These are phyloP conservation scores for Yponomeuta sedellus DNA, from an alignment of 2,888 invertebrate genomes.

Conservation along the genomic window DNA sequence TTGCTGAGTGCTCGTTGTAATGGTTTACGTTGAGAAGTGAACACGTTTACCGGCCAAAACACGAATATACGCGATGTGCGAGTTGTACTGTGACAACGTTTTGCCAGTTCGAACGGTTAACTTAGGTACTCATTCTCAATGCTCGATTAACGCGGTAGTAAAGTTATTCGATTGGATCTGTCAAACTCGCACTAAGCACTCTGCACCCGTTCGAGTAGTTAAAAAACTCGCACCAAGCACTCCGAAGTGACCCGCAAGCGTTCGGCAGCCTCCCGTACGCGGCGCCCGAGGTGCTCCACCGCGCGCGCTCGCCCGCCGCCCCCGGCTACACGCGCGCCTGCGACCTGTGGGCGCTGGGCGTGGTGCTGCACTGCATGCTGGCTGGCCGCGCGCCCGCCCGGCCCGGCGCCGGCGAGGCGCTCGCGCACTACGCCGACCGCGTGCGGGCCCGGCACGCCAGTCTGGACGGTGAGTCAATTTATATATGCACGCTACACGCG, in stretches of 20 bases:
- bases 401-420: conserved; percentile 80
- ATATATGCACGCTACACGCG: not conserved
- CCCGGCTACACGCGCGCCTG: conserved; percentile 92
- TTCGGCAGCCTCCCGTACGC: conserved; percentile 85
- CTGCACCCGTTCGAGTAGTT: no score
- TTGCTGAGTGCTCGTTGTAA: no score
- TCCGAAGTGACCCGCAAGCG: no score
- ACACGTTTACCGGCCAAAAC: no score
- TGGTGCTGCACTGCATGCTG: conserved; percentile 93
- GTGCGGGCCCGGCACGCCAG: not conserved
- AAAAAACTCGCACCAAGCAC: not conserved
- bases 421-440: conserved; percentile 43
- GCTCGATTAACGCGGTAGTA: no score
- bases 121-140: no score
- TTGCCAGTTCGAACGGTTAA: no score
- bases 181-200: no score
- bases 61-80: no score
- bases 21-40: no score
- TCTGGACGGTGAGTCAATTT: not conserved
- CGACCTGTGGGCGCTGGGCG: conserved; percentile 97
- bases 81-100: no score
- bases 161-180: no score
- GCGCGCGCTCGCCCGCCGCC: conserved; percentile 50
- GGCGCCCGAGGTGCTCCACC: conserved; percentile 91
- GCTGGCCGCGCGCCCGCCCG: conserved; percentile 93